Conservation (phyloP, 1,140 invertebrate species). For the Proctacanthus coquilletti region DNA sequence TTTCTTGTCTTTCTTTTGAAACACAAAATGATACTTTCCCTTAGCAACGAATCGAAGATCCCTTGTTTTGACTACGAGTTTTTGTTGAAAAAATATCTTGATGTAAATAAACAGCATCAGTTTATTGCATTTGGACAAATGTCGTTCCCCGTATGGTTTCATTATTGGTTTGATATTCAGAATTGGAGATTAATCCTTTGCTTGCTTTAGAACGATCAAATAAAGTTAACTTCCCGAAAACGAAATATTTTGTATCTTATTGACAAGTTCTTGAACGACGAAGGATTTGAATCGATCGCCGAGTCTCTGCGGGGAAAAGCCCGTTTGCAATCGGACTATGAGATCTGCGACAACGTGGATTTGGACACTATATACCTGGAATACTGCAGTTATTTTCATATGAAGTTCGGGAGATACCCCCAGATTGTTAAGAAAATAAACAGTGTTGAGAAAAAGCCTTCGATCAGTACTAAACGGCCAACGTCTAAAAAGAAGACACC, state of each 20-base stretch:
- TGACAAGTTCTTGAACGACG: constrained; percentile 54
- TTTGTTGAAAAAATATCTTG: neutral
- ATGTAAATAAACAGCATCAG: neutral
- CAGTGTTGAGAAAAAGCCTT: too few relatives aligned
- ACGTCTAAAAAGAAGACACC: too few relatives aligned
- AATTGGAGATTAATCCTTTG: too few relatives aligned
- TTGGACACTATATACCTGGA: constrained; percentile 74
- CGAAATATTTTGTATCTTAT: constrained; percentile 64
- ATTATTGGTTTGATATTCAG: too few relatives aligned
- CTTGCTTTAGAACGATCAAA: too few relatives aligned
- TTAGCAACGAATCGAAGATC: too few relatives aligned
- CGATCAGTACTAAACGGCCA: too few relatives aligned
- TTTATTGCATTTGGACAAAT: too few relatives aligned
- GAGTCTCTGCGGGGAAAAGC: constrained; percentile 50
- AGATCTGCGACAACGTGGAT: constrained; percentile 84
- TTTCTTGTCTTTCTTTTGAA: too few relatives aligned
- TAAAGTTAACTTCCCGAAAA: too few relatives aligned
- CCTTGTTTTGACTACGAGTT: neutral
- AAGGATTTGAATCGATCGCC: constrained; percentile 48
- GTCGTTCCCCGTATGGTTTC: too few relatives aligned
- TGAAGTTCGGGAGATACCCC: constrained; percentile 75
- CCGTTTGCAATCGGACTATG: constrained; percentile 43
- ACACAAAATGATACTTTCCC: too few relatives aligned
- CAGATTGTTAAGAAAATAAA: constrained; percentile 47
- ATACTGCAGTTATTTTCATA: constrained; percentile 71